These are phyloP conservation scores for Idaea aversata DNA, from an alignment of 2,888 invertebrate species.

Conservation along the genomic window DNA sequence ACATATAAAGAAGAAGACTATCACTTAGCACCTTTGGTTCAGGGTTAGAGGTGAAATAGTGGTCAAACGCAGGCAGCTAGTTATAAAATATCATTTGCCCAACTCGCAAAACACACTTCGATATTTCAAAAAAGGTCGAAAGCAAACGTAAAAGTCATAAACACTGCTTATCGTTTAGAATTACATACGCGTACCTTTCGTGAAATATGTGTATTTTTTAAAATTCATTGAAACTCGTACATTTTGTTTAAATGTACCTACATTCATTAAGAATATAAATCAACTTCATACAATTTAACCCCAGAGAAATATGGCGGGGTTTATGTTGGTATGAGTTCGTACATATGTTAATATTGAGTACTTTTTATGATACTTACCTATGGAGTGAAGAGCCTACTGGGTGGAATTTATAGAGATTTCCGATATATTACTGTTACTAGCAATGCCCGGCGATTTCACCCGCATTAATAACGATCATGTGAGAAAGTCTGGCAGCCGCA, in stretches of 20 bases:
- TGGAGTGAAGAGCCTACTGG: too few species aligned
- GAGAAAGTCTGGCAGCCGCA: too few species aligned
- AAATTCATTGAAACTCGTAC: background rate
- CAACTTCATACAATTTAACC: background rate
- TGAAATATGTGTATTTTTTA: background rate
- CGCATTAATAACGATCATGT: too few species aligned
- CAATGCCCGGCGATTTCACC: background rate
- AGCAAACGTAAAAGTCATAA: background rate
- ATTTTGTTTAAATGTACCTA: background rate
- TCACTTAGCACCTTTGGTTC: too few species aligned
- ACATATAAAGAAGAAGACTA: too few species aligned
- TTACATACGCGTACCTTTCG: background rate
- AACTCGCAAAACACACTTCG: too few species aligned
- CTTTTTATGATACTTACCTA: constrained; percentile 7
- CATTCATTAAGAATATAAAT: background rate
- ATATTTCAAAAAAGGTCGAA: too few species aligned
- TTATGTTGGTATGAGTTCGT: background rate
- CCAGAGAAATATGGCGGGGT: background rate
- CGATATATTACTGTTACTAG: too few species aligned
- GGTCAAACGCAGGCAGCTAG: too few species aligned
- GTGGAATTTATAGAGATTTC: too few species aligned
- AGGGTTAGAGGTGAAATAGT: too few species aligned
- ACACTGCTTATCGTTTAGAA: background rate
- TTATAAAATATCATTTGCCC: too few species aligned
- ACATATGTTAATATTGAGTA: constrained; percentile 5